These are phyloP conservation scores for Pristis pectinata DNA, from an alignment of 2,797 vertebrate genomes.

Conservation along the genomic window DNA sequence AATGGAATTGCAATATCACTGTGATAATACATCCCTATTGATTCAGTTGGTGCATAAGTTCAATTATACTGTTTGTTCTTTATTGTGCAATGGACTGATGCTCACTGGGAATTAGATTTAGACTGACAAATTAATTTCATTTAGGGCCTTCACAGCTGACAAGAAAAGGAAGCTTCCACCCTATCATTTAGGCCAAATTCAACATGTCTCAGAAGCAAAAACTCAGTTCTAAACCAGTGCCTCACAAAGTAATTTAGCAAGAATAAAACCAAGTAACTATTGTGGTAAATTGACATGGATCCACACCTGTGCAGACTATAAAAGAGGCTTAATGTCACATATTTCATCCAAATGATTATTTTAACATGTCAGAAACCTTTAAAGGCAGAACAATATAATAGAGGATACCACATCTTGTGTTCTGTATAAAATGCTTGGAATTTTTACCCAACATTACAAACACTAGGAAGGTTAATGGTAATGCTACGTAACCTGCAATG, in stretches of 20 bases:
- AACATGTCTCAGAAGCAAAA: neutral
- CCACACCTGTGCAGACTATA: neutral
- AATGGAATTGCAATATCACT: neutral
- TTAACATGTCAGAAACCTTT: neutral
- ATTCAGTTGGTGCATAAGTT: neutral
- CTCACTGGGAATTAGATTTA: neutral
- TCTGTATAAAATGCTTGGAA: neutral
- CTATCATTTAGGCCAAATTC: neutral
- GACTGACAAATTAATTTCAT: conserved; percentile 1
- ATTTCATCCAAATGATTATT: neutral
- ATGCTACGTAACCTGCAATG: neutral
- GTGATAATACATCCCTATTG: neutral
- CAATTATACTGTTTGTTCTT: neutral
- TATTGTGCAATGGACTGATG: neutral
- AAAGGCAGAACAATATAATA: neutral
- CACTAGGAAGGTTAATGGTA: neutral
- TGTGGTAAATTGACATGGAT: neutral
- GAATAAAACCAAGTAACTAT: neutral
- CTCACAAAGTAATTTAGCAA: neutral
- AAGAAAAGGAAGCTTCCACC: neutral
- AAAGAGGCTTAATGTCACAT: neutral
- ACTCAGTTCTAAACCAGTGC: neutral
- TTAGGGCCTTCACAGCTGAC: neutral
- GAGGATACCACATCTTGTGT: neutral
- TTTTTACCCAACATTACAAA: neutral